Evolutionary conservation across 2,797 vertebrate species (phyloP).

Genomic region (Peromyscus nudipes): DNA sequence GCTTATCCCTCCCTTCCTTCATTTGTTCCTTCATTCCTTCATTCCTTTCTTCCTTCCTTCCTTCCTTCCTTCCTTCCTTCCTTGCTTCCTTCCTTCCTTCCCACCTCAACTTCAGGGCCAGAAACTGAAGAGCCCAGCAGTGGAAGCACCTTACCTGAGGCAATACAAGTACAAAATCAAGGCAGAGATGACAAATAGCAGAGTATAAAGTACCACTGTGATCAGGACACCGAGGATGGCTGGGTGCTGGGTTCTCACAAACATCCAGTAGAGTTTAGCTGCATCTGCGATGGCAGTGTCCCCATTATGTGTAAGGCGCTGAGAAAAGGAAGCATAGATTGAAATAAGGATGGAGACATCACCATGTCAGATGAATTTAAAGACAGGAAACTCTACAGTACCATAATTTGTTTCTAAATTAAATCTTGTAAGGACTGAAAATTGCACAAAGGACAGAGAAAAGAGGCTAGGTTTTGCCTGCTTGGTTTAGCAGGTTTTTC

Average conservation of each 20-base stretch:
- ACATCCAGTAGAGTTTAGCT: constrained; percentile 96
- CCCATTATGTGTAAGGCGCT: constrained; percentile 91
- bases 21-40: not conserved
- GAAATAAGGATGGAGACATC: not conserved
- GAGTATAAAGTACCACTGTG: constrained; percentile 92
- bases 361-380: not conserved
- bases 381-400: not conserved
- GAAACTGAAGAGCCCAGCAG: not conserved
- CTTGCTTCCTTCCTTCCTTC: not conserved
- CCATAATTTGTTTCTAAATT: constrained; percentile 63
- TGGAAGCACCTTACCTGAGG: constrained; percentile 91
- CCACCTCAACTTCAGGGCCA: not conserved
- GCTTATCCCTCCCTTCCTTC: not conserved
- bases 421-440: constrained; percentile 1
- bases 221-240: constrained; percentile 92
- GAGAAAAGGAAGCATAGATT: constrained; percentile 51
- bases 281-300: constrained; percentile 93
- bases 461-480: not conserved
- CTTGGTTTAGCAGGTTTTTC: constrained; percentile 23
- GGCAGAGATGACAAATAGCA: constrained; percentile 92
- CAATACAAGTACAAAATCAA: constrained; percentile 92
- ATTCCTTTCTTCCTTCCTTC: not conserved
- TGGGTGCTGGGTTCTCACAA: constrained; percentile 90
- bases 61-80: not conserved
- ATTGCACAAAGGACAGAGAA: constrained; percentile 42